Conservation (phyloP, 2,888 invertebrate species). For the Pseudococcus jackbeardsleyi region DNA sequence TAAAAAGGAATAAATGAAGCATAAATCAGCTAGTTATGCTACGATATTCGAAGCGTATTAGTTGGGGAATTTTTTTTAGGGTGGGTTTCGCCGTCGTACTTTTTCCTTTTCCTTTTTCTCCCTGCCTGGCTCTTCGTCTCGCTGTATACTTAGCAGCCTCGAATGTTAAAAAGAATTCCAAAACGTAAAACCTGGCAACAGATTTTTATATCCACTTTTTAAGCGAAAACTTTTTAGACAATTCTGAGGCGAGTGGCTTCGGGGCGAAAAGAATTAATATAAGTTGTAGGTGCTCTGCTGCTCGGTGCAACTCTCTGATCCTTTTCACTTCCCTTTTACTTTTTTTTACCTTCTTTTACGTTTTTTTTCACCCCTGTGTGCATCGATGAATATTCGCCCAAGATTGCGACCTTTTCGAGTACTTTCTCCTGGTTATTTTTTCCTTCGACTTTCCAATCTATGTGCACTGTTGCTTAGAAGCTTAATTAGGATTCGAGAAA, state of each 20-base stretch:
- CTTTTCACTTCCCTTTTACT: neutral
- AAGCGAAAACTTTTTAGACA: constrained; percentile 53
- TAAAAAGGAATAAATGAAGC: constrained; percentile 64
- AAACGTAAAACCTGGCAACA: constrained; percentile 41
- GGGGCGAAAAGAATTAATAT: constrained; percentile 54
- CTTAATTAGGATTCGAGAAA: neutral
- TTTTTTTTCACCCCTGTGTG: neutral
- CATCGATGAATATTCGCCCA: constrained; percentile 22
- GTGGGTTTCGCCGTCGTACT: neutral
- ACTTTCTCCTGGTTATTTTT: neutral
- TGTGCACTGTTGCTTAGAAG: neutral
- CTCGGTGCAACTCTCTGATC: constrained; percentile 23
- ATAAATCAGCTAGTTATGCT: constrained; percentile 64
- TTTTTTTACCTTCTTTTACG: neutral
- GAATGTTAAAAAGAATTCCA: constrained; percentile 29
- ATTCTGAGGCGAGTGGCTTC: constrained; percentile 49
- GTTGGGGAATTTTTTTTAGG: constrained; percentile 59
- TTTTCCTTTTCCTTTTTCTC: constrained; percentile 13
- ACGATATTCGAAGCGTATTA: constrained; percentile 62
- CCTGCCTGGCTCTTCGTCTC: neutral
- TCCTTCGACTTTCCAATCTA: neutral
- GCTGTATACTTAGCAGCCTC: constrained; percentile 7
- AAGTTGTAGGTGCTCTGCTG: constrained; percentile 40
- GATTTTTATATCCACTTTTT: constrained; percentile 54
- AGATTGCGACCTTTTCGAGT: neutral